Evolutionary conservation across 2,113 vertebrate genomes (phyloP).

Genomic region (Mus spicilegus): DNA sequence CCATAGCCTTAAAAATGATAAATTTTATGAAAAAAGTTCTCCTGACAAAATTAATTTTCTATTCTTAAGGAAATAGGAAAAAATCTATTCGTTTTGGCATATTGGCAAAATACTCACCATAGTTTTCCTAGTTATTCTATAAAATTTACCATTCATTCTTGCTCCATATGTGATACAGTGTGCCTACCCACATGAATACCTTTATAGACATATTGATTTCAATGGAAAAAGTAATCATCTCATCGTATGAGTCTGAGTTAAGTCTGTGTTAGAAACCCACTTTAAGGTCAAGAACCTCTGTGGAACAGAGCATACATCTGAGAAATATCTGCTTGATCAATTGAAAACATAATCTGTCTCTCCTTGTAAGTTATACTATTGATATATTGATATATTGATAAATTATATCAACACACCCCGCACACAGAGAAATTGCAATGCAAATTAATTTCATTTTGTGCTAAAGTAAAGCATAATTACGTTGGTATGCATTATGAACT

Average conservation of each 20-base stretch:
- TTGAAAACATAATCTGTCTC: background rate
- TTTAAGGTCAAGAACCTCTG: background rate
- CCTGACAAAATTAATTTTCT: background rate
- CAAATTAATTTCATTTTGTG: conserved; percentile 30
- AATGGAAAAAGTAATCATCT: background rate
- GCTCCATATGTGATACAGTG: background rate
- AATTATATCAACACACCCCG: background rate
- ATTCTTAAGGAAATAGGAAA: conserved; percentile 36
- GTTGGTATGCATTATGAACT: background rate
- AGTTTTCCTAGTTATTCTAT: background rate
- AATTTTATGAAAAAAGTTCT: background rate
- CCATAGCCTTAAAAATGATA: background rate
- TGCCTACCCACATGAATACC: background rate
- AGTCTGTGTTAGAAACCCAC: background rate
- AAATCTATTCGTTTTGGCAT: background rate
- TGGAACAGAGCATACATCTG: background rate
- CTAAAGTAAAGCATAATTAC: conserved; percentile 44
- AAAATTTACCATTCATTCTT: background rate
- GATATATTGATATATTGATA: background rate
- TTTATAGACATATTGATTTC: background rate
- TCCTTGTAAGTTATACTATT: background rate
- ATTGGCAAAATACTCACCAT: background rate
- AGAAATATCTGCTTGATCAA: background rate
- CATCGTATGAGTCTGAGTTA: background rate
- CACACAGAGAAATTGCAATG: background rate